Conservation (phyloP, 2,888 invertebrate species). For the Conus canariensis region DNA sequence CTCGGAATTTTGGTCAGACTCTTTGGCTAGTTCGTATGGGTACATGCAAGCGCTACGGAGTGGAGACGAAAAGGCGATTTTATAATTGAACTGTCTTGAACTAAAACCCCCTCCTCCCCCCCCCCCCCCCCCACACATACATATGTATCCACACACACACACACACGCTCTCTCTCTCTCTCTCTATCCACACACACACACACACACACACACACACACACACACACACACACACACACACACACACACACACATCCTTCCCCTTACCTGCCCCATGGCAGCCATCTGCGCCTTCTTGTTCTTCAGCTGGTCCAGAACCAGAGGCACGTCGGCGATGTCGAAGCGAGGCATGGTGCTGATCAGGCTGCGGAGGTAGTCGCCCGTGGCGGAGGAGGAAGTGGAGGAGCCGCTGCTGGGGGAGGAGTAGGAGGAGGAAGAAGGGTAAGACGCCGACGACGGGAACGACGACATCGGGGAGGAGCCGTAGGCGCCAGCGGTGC, state of each 20-base stretch:
- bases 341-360: slow-evolving; percentile 22
- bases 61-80: too few species aligned
- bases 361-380: neutral
- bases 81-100: too few species aligned
- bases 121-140: neutral
- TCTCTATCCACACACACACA: too few species aligned
- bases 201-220: neutral
- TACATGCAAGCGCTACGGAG: too few species aligned
- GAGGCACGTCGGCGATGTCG: neutral
- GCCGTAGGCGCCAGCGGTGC: neutral
- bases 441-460: neutral
- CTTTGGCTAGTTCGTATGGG: too few species aligned
- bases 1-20: too few species aligned
- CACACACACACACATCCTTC: neutral
- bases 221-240: neutral
- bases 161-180: too few species aligned
- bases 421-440: neutral
- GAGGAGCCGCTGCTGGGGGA: neutral
- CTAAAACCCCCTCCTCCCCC: too few species aligned
- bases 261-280: neutral
- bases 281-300: slow-evolving; percentile 16
- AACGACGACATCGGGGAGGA: neutral
- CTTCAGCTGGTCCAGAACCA: neutral
- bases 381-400: neutral
- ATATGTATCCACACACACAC: neutral